Evolutionary conservation across 2,797 vertebrate genomes (phyloP).

Genomic region (Synaphobranchus kaupii): DNA sequence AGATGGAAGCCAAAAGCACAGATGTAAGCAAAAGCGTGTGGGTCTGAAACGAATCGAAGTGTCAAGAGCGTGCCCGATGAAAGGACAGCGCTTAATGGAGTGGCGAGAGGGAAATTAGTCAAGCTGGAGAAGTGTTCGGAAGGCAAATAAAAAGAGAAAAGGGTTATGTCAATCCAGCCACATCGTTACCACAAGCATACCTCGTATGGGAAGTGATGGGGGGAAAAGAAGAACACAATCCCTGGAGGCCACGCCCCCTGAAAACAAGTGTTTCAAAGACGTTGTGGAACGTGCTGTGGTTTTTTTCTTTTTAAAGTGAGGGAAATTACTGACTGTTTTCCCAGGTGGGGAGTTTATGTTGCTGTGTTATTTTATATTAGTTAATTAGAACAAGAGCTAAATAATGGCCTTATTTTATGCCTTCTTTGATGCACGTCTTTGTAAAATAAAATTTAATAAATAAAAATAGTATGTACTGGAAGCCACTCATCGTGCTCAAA

Average conservation of each 20-base stretch:
- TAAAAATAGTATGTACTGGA: background rate
- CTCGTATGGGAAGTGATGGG: background rate
- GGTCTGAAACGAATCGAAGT: background rate
- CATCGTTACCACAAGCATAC: background rate
- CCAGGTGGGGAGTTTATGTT: background rate
- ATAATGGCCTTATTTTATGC: constrained; percentile 42
- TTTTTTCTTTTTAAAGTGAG: background rate
- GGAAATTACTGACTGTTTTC: background rate
- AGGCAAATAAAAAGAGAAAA: background rate
- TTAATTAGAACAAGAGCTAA: constrained; percentile 49
- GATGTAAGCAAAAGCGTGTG: background rate
- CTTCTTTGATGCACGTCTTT: constrained; percentile 48
- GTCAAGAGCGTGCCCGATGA: background rate
- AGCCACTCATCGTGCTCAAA: constrained; percentile 1
- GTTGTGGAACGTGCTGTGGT: too few relatives aligned
- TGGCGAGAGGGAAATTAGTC: background rate
- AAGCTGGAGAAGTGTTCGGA: background rate
- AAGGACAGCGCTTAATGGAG: background rate
- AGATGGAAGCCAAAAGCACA: background rate
- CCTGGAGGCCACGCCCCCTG: background rate
- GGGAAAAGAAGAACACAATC: background rate
- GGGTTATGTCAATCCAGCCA: background rate
- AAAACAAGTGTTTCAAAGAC: too few relatives aligned
- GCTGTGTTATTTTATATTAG: constrained; percentile 44
- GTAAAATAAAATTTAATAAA: constrained; percentile 15